phyloP scores from a whole-genome alignment of 2,888 invertebrate species.

The Athalia rosae region DNA sequence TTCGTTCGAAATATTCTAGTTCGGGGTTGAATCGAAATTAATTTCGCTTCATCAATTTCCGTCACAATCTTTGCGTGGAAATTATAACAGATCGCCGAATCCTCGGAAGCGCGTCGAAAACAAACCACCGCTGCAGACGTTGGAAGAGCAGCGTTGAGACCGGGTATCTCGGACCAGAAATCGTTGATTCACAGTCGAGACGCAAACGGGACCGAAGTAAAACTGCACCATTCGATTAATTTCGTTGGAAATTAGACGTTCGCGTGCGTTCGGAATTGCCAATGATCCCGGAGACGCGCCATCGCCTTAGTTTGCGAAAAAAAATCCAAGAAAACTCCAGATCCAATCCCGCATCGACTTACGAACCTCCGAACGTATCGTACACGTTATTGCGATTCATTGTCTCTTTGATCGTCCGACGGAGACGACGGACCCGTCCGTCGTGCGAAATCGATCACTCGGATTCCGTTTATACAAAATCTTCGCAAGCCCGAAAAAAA shows the following conservation, averaged over 20 bases:
- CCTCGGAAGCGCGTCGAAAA: conserved; percentile 24
- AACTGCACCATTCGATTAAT: conserved; percentile 47
- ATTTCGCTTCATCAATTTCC: not conserved
- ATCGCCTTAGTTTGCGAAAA: not conserved
- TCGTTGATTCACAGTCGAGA: conserved; percentile 44
- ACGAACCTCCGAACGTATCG: not conserved
- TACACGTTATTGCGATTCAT: not conserved
- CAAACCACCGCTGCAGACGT: not conserved
- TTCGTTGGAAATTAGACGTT: conserved; percentile 41
- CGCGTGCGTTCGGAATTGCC: conserved; percentile 29
- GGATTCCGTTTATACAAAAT: too few relatives aligned
- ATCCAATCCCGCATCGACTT: conserved; percentile 7
- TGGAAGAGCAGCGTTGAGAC: conserved; percentile 12
- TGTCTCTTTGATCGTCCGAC: conserved; percentile 3
- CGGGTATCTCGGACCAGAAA: conserved; percentile 20
- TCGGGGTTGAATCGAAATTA: not conserved
- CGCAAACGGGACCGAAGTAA: conserved; percentile 41
- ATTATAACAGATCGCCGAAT: conserved; percentile 48
- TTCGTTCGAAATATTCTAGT: not conserved
- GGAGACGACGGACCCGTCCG: not conserved
- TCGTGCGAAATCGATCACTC: too few relatives aligned
- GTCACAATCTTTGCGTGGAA: conserved; percentile 24
- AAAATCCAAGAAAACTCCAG: conserved; percentile 4
- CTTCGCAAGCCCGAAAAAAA: too few relatives aligned
- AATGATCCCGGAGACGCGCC: not conserved